These are phyloP conservation scores for Etheostoma cragini DNA, from an alignment of 2,113 vertebrate genomes.

Conservation along the genomic window DNA sequence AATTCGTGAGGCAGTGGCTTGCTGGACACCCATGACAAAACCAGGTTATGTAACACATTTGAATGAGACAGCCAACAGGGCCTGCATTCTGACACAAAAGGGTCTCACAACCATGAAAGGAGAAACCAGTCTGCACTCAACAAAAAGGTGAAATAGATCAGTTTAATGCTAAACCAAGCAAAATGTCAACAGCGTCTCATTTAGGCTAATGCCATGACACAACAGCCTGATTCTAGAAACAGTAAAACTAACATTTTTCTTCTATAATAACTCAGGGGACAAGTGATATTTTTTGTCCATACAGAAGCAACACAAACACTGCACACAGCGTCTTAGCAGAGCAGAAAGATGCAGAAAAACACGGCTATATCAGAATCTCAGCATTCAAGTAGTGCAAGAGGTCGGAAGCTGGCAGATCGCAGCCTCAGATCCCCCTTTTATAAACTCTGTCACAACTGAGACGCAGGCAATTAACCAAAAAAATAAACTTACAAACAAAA, in stretches of 20 bases:
- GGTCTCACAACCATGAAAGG: constrained; percentile 22
- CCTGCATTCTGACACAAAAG: not conserved
- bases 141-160: constrained; percentile 60
- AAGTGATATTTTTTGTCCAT: constrained; percentile 8
- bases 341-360: constrained; percentile 38
- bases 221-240: constrained; percentile 46
- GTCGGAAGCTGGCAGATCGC: not conserved
- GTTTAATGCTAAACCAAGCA: constrained; percentile 77
- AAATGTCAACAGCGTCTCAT: constrained; percentile 67
- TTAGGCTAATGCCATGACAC: constrained; percentile 52
- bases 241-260: constrained; percentile 47
- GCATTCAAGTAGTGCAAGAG: constrained; percentile 48
- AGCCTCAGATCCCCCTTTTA: not conserved
- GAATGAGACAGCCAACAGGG: not conserved
- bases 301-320: constrained; percentile 66
- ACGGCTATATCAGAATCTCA: constrained; percentile 22
- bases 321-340: constrained; percentile 55
- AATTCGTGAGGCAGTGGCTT: not conserved
- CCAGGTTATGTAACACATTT: constrained; percentile 34
- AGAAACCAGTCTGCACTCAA: constrained; percentile 27
- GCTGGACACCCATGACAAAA: not conserved
- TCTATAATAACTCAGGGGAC: constrained; percentile 19
- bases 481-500: not conserved
- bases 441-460: constrained; percentile 26
- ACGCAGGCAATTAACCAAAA: constrained; percentile 11